A percentile compares a stretch with the other conserved stretches of the same genome.
Evolutionary conservation across 2,113 vertebrate species (phyloP).

Genomic region (Halichoerus grypus): DNA sequence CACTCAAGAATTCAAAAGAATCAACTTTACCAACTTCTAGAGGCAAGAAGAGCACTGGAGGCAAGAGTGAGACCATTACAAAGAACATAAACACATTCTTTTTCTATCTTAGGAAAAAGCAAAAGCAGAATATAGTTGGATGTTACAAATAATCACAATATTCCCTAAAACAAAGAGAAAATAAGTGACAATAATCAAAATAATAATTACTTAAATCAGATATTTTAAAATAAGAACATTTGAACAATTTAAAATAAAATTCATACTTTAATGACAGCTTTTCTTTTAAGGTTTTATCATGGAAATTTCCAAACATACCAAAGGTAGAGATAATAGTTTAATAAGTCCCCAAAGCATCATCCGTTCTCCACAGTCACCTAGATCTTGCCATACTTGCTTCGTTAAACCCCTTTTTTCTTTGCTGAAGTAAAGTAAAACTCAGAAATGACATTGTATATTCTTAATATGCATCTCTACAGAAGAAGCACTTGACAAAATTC

Average conservation of each 20-base stretch:
- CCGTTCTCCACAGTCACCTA: not conserved
- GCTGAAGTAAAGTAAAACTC: not conserved
- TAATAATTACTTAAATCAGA: not conserved
- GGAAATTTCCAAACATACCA: not conserved
- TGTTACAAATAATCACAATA: not conserved
- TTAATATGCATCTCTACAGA: not conserved
- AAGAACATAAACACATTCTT: not conserved
- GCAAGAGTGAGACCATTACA: not conserved
- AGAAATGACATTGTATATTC: not conserved
- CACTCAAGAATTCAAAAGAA: not conserved
- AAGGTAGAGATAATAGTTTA: slow-evolving; percentile 30
- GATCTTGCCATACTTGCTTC: not conserved
- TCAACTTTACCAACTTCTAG: not conserved
- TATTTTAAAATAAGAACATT: not conserved
- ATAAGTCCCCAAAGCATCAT: not conserved
- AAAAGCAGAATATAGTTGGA: not conserved
- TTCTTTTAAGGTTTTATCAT: not conserved
- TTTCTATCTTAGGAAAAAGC: not conserved
- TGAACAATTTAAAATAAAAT: slow-evolving; percentile 24
- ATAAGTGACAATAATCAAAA: not conserved
- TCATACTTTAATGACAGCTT: not conserved
- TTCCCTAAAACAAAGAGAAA: not conserved
- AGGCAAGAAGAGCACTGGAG: not conserved
- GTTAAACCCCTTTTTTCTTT: not conserved
- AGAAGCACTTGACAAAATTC: not conserved